Percentiles rank a stretch among this genome's conserved stretches.
Evolutionary conservation across 1,140 invertebrate genomes (phyloP).

Genomic region (Lineus longissimus): DNA sequence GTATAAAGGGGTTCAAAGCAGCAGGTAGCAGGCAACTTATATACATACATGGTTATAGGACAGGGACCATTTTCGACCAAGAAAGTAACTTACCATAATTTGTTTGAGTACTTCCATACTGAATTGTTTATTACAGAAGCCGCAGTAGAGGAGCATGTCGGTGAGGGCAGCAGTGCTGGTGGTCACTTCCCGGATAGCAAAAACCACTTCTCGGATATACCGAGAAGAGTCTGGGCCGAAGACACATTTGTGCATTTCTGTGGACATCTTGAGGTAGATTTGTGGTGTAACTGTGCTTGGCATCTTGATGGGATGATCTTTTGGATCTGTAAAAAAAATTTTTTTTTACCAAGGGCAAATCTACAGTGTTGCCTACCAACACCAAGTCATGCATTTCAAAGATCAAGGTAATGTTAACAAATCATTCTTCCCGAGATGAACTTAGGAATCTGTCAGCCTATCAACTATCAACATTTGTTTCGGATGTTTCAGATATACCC

Average conservation of each 20-base stretch:
- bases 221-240: slow-evolving; percentile 40
- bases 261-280: slow-evolving; percentile 42
- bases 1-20: no score
- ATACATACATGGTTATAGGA: no score
- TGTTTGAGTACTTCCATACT: slow-evolving; percentile 48
- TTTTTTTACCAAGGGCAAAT: no score
- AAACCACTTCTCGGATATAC: slow-evolving; percentile 46
- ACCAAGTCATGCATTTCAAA: no score
- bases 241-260: slow-evolving; percentile 45
- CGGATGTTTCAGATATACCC: no score
- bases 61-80: slow-evolving; percentile 1
- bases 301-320: slow-evolving; percentile 23
- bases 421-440: no score
- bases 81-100: slow-evolving; percentile 45
- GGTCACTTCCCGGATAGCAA: slow-evolving; percentile 34
- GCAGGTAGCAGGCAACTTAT: no score
- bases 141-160: slow-evolving; percentile 52
- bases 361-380: no score
- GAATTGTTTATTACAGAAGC: slow-evolving; percentile 52
- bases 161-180: slow-evolving; percentile 28
- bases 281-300: slow-evolving; percentile 35
- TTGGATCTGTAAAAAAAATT: slow-evolving; percentile 23
- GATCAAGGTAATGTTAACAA: no score
- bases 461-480: no score
- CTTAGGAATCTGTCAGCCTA: no score